phyloP scores from a whole-genome alignment of 2,797 vertebrate species.

The Sebastes reedi region DNA sequence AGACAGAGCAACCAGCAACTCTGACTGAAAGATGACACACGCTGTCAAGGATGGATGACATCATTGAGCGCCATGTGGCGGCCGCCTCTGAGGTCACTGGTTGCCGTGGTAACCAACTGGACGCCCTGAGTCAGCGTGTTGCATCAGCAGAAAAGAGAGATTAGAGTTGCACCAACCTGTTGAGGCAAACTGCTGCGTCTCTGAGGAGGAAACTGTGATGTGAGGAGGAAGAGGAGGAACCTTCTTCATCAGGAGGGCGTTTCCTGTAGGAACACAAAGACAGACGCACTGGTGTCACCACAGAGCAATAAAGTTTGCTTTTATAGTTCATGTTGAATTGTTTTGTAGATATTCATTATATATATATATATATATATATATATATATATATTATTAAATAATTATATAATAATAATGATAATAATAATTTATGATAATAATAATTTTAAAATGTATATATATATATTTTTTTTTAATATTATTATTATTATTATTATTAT shows the following conservation, averaged over 20 bases:
- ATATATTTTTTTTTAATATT: too few relatives aligned
- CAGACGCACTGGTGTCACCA: background rate
- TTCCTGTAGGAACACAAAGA: conserved; percentile 27
- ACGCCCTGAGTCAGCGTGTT: background rate
- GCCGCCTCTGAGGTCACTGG: background rate
- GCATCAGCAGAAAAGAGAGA: background rate
- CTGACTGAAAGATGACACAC: background rate
- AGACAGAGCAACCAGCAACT: background rate
- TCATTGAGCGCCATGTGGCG: background rate
- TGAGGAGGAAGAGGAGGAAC: conserved; percentile 31
- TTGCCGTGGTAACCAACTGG: background rate
- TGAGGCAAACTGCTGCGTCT: conserved; percentile 27
- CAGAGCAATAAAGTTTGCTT: background rate
- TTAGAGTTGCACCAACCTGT: conserved; percentile 37
- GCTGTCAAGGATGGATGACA: background rate
- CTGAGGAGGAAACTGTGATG: background rate
- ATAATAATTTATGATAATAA: too few relatives aligned
- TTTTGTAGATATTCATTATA: too few relatives aligned
- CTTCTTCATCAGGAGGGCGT: conserved; percentile 57
- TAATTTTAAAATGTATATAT: background rate
- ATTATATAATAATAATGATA: too few relatives aligned
- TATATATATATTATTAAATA: too few relatives aligned
- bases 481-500: background rate
- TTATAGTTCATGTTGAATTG: too few relatives aligned
- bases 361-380: too few relatives aligned